Evolutionary conservation across 2,888 invertebrate genomes (phyloP), one percentile per base, ranked within the genome.

Genomic region (Orgyia antiqua): DNA sequence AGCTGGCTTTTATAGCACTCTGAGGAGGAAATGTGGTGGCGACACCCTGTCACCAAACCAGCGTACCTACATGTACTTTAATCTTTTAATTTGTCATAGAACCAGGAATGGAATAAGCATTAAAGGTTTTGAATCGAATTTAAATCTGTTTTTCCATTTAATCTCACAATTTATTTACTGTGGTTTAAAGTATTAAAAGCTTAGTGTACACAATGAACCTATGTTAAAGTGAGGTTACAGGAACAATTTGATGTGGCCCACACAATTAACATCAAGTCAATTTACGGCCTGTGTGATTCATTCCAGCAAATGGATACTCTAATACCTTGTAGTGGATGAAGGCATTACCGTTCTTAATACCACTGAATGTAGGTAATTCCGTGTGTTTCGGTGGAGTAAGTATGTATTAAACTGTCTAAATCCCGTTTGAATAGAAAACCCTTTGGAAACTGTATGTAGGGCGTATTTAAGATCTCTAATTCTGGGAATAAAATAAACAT

Each of bases 201-300:
- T 24, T 13, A 13, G 3, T 3, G 2, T n/a, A 24, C 7, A 23
- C 10, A 7, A 23, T 11, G n/a, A 24, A 13, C 24, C 31, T 27
- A 33, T 23, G n/a, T 29, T 13, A 2, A 24, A 11, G 18, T 37
- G 27, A 45, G 52, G 59, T 52, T 42, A 51, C 39, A 27, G 37
- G 39, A 37, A 35, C 48, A 51, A 55, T 52, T 48, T 38, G 37
- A 39, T 34, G 21, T 62, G 60, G 60, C 62, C 61, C 43, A 33
- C 27, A 29, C 51, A 63, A 62, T 62, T 59, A 55, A 34, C 40
- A 43, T 36, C 31, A 29, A 34, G 30, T 21, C 30, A 42, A 42
- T 42, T 49, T 38, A 42, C 36, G 26, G 36, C 9, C 36, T 24
- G 27, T 12, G 8, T 50, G 49, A 52, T 31, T 52, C 42, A 51